These are phyloP conservation scores for Lathronympha strigana DNA, from an alignment of 2,888 invertebrate species.

Conservation along the genomic window DNA sequence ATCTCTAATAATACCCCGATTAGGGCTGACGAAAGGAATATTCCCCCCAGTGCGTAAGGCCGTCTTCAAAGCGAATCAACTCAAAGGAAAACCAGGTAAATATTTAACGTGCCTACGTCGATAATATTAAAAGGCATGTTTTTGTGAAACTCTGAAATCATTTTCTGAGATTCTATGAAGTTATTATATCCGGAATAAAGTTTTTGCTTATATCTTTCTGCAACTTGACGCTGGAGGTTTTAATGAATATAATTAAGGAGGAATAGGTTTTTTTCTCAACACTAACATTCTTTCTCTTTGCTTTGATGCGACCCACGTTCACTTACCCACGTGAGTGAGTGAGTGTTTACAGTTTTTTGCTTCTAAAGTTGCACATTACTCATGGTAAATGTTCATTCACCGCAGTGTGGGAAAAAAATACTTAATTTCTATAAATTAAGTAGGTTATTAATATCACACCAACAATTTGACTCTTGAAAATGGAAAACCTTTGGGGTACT, in stretches of 20 bases:
- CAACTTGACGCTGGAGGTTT: not conserved
- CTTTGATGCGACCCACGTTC: too few relatives aligned
- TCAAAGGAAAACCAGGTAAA: constrained; percentile 42
- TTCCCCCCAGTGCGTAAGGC: constrained; percentile 16
- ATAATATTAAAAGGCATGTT: constrained; percentile 32
- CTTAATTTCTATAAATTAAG: too few relatives aligned
- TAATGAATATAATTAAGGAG: not conserved
- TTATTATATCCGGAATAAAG: constrained; percentile 1
- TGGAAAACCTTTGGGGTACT: too few relatives aligned
- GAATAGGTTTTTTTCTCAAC: too few relatives aligned
- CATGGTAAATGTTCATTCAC: too few relatives aligned
- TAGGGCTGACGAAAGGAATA: constrained; percentile 5
- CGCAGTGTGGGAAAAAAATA: too few relatives aligned
- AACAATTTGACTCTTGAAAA: too few relatives aligned
- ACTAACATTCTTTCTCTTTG: too few relatives aligned
- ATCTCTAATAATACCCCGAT: constrained; percentile 14
- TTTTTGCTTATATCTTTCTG: not conserved
- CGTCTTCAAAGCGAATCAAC: constrained; percentile 36
- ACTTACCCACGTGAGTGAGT: too few relatives aligned
- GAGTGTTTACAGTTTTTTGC: too few relatives aligned
- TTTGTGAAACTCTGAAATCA: constrained; percentile 20
- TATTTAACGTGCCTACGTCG: constrained; percentile 36
- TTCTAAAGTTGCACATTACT: too few relatives aligned
- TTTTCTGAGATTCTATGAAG: constrained; percentile 2
- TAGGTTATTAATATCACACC: too few relatives aligned